phyloP scores from a whole-genome alignment of 1,140 invertebrate species.

The Popillia japonica region DNA sequence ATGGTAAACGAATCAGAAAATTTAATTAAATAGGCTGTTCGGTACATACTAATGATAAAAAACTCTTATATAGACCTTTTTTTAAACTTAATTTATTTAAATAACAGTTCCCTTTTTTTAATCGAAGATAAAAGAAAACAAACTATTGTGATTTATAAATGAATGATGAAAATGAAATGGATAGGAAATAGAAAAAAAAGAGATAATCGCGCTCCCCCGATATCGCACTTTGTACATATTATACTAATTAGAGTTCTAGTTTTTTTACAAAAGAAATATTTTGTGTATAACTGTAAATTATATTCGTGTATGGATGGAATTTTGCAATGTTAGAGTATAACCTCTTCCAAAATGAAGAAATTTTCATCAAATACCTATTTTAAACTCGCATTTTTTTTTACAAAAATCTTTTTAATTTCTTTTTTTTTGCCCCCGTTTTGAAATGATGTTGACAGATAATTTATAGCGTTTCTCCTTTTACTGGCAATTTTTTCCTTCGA shows the following conservation, averaged over 20 bases:
- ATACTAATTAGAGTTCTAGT: slow-evolving; percentile 50
- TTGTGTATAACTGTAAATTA: slow-evolving; percentile 57
- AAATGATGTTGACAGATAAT: too few relatives aligned
- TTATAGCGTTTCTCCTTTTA: too few relatives aligned
- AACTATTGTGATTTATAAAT: slow-evolving; percentile 35
- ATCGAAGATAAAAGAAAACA: slow-evolving; percentile 5
- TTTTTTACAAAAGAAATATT: slow-evolving; percentile 55
- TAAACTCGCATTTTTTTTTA: too few relatives aligned
- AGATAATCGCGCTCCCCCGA: slow-evolving; percentile 15
- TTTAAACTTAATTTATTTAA: slow-evolving; percentile 33
- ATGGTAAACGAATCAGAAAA: slow-evolving; percentile 24
- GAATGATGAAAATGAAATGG: slow-evolving; percentile 23
- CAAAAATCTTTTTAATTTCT: too few relatives aligned
- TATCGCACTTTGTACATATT: slow-evolving; percentile 37
- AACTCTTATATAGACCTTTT: slow-evolving; percentile 12
- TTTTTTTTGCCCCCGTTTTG: too few relatives aligned
- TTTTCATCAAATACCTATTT: too few relatives aligned
- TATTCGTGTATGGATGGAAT: slow-evolving; percentile 51
- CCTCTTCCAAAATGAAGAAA: slow-evolving; percentile 34
- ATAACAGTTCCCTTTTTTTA: slow-evolving; percentile 22
- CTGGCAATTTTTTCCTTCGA: too few relatives aligned
- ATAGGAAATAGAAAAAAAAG: background rate
- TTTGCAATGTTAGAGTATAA: slow-evolving; percentile 38
- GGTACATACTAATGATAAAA: slow-evolving; percentile 11
- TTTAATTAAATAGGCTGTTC: slow-evolving; percentile 9